Conservation (phyloP, 1,140 invertebrate genomes). For the Glomeris maerens region DNA sequence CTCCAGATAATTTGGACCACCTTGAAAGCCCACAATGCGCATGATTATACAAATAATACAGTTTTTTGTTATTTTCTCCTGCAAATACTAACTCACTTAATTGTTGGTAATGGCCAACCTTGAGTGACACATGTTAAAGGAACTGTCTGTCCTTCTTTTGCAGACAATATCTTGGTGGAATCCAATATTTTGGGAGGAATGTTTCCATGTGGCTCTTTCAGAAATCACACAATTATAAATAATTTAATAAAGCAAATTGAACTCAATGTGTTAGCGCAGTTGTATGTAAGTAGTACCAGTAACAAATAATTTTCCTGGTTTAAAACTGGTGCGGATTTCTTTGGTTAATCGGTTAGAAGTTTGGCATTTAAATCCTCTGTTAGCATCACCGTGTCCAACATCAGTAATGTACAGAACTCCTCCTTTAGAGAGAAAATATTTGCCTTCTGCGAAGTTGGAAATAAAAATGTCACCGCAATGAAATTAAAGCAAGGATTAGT, state of each 20-base stretch:
- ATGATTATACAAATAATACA: too few relatives aligned
- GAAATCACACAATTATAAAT: background rate
- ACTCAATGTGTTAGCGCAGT: too few relatives aligned
- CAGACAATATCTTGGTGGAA: background rate
- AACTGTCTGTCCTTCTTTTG: background rate
- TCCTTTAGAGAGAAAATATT: background rate
- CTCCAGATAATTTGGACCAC: too few relatives aligned
- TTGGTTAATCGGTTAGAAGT: background rate
- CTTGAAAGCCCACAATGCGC: background rate
- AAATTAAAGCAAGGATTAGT: too few relatives aligned
- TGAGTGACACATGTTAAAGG: constrained; percentile 1
- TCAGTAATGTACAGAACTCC: background rate
- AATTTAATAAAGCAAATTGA: too few relatives aligned
- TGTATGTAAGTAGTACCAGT: constrained; percentile 1
- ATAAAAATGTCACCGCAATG: too few relatives aligned
- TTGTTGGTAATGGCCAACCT: background rate
- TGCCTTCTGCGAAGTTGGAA: background rate
- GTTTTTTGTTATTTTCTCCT: too few relatives aligned
- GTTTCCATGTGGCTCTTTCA: constrained; percentile 1
- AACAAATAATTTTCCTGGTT: background rate
- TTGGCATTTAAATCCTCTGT: background rate
- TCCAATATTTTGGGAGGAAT: constrained; percentile 1
- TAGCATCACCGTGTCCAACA: constrained; percentile 2
- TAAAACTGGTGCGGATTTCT: background rate
- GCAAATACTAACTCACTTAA: background rate